Evolutionary conservation across 2,888 invertebrate genomes (phyloP), one percentile per base, ranked within the genome.

Genomic region (Acanthosepion esculentum): DNA sequence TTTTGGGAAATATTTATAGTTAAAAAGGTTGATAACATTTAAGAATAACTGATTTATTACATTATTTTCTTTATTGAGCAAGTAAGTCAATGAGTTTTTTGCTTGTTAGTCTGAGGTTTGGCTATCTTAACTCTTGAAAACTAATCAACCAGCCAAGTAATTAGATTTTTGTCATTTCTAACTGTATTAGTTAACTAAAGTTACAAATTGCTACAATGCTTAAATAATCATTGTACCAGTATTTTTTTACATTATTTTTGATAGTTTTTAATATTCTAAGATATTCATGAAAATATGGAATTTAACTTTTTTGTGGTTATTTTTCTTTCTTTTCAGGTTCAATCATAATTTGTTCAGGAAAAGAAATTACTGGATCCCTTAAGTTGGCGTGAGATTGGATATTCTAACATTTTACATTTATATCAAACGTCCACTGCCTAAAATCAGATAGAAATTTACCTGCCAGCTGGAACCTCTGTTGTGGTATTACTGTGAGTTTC

Each of bases 361-460:
- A 93, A 93, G n/a, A 93, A 48, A 93, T 53, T 93, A 53, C 50
- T 93, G 93, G 93, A 93, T 48, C 26, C 93, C 93, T n/a, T 93
- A 93, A 53, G 48, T 93, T 93, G 93, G 50, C n/a, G 93, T 93
- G 93, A 93, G 53, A 93, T 93, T 93, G 93, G 93, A 93, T 93
- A 93, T 93, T 93, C 53, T 53, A n/a, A 93, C 50, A 93, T 93
- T 93, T 50, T 41, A 48, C 93, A 48, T 93, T 93, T 50, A 15
- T 50, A n/a, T 41, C n/a, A 93, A 93, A 93, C 48, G 53, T 50
- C 48, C 48, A 93, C 29, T 29, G 12, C 48, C 93, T 29, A 48
- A 93, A 48, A 48, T 53, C 93, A 48, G 48, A 93, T 53, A 93
- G 53, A 92, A 92, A 93, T 29, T 18, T 50, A 48, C 92, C 92